Percentiles rank a stretch among this genome's conserved stretches.
These are phyloP conservation scores for Tetanocera ferruginea DNA, from an alignment of 2,888 invertebrate species.

Conservation along the genomic window DNA sequence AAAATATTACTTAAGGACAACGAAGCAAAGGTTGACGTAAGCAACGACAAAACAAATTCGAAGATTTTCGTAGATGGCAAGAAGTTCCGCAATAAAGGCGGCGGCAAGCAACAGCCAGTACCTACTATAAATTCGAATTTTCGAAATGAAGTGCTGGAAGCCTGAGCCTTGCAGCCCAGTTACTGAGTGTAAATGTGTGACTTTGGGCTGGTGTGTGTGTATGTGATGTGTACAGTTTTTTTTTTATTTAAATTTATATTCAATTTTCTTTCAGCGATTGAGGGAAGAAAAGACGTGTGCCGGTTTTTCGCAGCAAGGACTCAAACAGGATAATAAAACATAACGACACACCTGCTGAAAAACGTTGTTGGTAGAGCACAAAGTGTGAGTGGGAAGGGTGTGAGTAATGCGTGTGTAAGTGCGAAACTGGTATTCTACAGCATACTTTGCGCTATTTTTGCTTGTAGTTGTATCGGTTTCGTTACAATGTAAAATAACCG, in stretches of 20 bases:
- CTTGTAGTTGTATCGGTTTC: too few relatives aligned
- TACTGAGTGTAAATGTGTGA: background rate
- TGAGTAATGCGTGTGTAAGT: too few relatives aligned
- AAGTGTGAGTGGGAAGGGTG: too few relatives aligned
- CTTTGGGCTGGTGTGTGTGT: background rate
- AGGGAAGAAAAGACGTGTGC: conserved; percentile 12
- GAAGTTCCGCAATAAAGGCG: too few relatives aligned
- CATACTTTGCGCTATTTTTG: too few relatives aligned
- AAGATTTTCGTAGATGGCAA: background rate
- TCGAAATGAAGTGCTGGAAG: conserved; percentile 8
- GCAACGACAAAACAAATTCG: background rate
- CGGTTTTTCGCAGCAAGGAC: background rate
- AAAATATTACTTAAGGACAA: conserved; percentile 11
- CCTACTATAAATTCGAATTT: conserved; percentile 16
- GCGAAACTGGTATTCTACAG: too few relatives aligned
- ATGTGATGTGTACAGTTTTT: background rate
- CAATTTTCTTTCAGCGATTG: conserved; percentile 4
- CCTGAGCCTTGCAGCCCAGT: background rate
- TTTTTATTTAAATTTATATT: background rate
- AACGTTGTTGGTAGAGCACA: too few relatives aligned
- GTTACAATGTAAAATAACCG: conserved; percentile 54
- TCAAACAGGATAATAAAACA: background rate
- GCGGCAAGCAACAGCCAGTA: background rate
- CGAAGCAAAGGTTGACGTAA: conserved; percentile 14
- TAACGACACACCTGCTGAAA: too few relatives aligned